These are phyloP conservation scores for Lordiphosa clarofinis DNA, from an alignment of 1,140 invertebrate genomes.

Conservation along the genomic window DNA sequence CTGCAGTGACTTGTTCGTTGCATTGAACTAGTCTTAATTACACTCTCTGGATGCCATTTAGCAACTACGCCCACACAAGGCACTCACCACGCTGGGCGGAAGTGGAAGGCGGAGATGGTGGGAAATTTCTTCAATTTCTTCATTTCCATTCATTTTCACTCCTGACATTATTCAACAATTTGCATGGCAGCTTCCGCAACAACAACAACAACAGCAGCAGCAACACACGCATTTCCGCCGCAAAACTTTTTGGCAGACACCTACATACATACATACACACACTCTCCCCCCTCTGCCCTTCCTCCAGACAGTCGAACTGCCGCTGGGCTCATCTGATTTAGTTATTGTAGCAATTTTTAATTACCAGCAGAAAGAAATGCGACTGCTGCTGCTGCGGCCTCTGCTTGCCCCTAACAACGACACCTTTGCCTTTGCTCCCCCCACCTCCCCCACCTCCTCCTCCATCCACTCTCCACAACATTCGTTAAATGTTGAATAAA, in stretches of 20 bases:
- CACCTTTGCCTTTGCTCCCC: slow-evolving; percentile 54
- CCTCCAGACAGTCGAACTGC: background rate
- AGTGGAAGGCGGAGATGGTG: background rate
- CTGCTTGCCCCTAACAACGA: slow-evolving; percentile 47
- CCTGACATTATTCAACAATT: slow-evolving; percentile 73
- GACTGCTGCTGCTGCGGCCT: slow-evolving; percentile 31
- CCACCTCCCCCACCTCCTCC: background rate
- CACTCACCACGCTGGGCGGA: background rate
- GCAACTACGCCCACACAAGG: background rate
- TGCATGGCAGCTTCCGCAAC: slow-evolving; percentile 63
- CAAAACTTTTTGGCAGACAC: slow-evolving; percentile 27
- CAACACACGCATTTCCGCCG: slow-evolving; percentile 26
- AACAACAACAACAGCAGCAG: slow-evolving; percentile 22
- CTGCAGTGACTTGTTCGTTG: slow-evolving; percentile 18
- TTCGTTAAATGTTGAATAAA: slow-evolving; percentile 76
- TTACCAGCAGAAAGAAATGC: slow-evolving; percentile 62
- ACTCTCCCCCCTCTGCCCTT: slow-evolving; percentile 6
- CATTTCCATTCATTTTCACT: slow-evolving; percentile 57
- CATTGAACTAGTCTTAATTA: slow-evolving; percentile 9
- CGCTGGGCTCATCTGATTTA: slow-evolving; percentile 57
- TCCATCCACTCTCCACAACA: slow-evolving; percentile 36
- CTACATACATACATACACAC: slow-evolving; percentile 21
- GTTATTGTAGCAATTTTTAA: slow-evolving; percentile 72
- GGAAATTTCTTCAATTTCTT: slow-evolving; percentile 21
- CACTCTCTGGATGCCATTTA: too few species aligned